These are phyloP conservation scores for Nomada flava DNA, from an alignment of 2,888 invertebrate species.

Conservation along the genomic window DNA sequence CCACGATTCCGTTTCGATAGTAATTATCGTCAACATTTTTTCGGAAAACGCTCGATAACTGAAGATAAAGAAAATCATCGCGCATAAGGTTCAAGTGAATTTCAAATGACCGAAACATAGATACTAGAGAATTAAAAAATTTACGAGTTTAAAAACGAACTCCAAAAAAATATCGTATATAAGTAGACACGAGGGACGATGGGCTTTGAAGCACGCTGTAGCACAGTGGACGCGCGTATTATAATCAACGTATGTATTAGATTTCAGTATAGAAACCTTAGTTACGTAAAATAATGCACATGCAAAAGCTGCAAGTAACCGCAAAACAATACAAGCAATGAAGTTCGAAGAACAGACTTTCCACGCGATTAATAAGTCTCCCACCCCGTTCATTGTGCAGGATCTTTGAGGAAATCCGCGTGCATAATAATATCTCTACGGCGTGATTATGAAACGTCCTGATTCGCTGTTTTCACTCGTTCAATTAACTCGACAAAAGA, in stretches of 20 bases:
- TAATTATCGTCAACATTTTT: background rate
- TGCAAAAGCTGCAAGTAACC: constrained; percentile 24
- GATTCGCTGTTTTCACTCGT: no score
- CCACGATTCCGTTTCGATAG: constrained; percentile 33
- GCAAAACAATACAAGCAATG: constrained; percentile 49
- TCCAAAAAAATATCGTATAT: no score
- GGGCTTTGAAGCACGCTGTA: no score
- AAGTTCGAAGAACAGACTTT: constrained; percentile 36
- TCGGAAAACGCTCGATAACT: background rate
- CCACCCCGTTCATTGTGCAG: background rate
- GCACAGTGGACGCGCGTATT: background rate
- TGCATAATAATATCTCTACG: constrained; percentile 1
- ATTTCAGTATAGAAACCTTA: constrained; percentile 52
- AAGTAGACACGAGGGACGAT: no score
- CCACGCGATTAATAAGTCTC: constrained; percentile 27
- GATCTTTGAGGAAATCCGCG: background rate
- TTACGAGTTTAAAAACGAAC: no score
- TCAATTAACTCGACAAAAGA: background rate
- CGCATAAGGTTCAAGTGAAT: no score
- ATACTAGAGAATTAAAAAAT: no score
- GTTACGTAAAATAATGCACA: constrained; percentile 55
- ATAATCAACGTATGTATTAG: constrained; percentile 46
- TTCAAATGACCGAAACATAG: no score
- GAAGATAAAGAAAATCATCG: no score
- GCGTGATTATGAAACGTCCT: background rate